A percentile compares a stretch with the other conserved stretches of the same genome.
Conservation (phyloP, 2,113 vertebrate genomes). For the Chamaea fasciata region DNA sequence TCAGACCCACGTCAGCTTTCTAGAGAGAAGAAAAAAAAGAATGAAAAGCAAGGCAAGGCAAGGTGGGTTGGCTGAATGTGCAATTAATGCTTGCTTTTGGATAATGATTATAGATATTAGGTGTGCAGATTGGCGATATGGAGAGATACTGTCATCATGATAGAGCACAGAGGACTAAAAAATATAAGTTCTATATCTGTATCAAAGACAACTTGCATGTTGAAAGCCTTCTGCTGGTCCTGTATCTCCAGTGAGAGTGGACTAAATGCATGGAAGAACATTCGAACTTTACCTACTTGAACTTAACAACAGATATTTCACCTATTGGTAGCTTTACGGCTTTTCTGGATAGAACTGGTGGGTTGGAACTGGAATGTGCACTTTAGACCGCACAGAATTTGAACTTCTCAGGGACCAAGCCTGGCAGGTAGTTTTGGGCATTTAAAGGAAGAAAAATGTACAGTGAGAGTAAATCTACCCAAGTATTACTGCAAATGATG, state of each 20-base stretch:
- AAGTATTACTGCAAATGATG: neutral
- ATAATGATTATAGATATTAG: neutral
- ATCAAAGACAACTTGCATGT: neutral
- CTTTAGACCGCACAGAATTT: neutral
- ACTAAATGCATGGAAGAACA: neutral
- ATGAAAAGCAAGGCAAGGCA: neutral
- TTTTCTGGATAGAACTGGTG: neutral
- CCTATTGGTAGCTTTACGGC: neutral
- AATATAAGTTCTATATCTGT: neutral
- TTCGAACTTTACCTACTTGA: neutral
- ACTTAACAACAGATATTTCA: neutral
- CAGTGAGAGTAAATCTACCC: neutral
- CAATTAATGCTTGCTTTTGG: neutral
- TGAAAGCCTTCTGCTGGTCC: neutral
- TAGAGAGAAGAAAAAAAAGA: neutral
- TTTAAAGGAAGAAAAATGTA: neutral
- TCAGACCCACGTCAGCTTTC: neutral
- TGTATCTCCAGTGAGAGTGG: neutral
- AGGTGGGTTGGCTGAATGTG: neutral
- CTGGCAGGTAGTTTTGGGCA: neutral
- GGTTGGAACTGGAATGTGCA: neutral
- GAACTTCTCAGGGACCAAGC: neutral
- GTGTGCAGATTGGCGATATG: neutral
- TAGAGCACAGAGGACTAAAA: neutral
- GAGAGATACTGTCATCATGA: neutral